Base-by-base conservation (phyloP, 2,797 vertebrate species). In the Sebastes flavidus region DNA sequence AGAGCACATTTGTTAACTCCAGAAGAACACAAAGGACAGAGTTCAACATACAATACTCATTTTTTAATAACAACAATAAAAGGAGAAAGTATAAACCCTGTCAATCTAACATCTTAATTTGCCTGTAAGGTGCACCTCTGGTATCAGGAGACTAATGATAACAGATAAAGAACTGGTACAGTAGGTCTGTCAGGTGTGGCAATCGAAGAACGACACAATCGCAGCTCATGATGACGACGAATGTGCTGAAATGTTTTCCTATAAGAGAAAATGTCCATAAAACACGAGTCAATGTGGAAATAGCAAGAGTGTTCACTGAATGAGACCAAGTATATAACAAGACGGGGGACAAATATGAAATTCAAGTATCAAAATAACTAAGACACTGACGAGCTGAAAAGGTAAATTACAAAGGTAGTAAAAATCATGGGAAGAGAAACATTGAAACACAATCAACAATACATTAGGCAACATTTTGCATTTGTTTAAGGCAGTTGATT, bases 331-430 rank as follows among this genome's bases (percentile, higher is more conserved):
- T 75, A 87, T 62, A 75, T 81, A 74, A 83, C 79, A 77, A 81
- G 69, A 70, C 82, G 29, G 82, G 86, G 61, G 86, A 87, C 85
- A 88, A 70, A 86, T 85, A 90, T 89, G 87, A 94, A 93, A 93
- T 95, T 95, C 94, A 95, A 95, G 94, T 95, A 95, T 95, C 92
- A 94, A 94, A 94, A 95, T 90, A 90, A 91, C 93, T 91, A 94
- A 91, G 92, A 93, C 92, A 92, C 88, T 65, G 77, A 93, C 87
- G 55, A 89, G 87, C 90, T 92, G 87, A 91, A 84, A 90, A 83
- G 80, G 85, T 89, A 69, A 93, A 94, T 93, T 91, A 93, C 89
- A 92, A 94, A 91, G 90, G 90, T 92, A 94, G 92, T 92, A 94
- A 91, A 94, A 94, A 94, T 93, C 90, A 92, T 25, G 66, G 88